Evolutionary conservation across 2,797 vertebrate genomes (phyloP), one percentile per base, ranked within the genome.

Genomic region (Tenualosa thibaudeaui): DNA sequence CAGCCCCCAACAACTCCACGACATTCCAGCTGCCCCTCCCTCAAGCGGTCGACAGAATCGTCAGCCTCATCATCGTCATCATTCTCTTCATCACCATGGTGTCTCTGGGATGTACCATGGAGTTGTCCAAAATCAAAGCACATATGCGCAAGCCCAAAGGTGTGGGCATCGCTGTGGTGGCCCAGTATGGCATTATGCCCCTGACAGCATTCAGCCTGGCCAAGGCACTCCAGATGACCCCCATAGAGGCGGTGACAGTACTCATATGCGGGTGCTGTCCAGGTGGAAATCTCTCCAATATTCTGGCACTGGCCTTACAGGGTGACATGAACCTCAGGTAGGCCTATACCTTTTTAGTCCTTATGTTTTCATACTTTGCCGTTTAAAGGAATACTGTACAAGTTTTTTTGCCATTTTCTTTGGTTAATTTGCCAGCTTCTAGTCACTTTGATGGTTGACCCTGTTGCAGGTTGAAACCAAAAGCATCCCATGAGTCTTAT

Each of bases 311-410:
- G 87, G 94, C 92, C 15, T 43, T 96, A 60, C 89, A 93, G 81
- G 96, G 96, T 2, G 96, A 97, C 92, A 95, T 95, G 95, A 97
- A 97, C 89, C 96, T 98, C 93, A 97, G 96, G 96, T 97, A 86
- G 53, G 82, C 12, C 37, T 26, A 19, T 9, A 6, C 8, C 8
- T 51, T 31, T 31, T 31, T 31, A 31, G 31, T 31, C 31, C 31
- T 31, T 31, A 31, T 31, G 31, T 31, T 31, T 31, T 31, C 1
- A 31, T 31, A 31, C 31, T 31, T 31, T 31, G 31, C 31, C 31
- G 31, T 31, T 31, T 31, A 1, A 31, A 31, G 1, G 31, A 31
- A 31, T 31, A 31, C 31, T 31, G 31, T 31, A 31, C 31, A 31
- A 31, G 31, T 31, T 31, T 31, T 31, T 31, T 31, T 31, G 31